Evolutionary conservation across 1,140 invertebrate genomes (phyloP), one percentile per base, ranked within the genome.

Genomic region (Diploscapter pachys): DNA sequence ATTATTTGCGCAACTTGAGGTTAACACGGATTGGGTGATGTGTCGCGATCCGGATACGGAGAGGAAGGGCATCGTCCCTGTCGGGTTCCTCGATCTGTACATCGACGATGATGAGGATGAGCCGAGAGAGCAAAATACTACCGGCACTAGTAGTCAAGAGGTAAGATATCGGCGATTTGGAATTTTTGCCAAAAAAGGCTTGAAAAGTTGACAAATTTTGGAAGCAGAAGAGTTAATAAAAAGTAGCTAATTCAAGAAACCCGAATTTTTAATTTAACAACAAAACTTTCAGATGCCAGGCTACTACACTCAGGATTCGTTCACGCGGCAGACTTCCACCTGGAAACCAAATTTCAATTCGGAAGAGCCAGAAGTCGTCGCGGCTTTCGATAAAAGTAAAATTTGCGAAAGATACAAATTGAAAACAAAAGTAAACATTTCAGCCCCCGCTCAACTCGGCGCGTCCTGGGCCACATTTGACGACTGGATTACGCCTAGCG

Each of bases 1-100:
- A 9, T 65, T n/a, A 65, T 13, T 13, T 65, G 48, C 9, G 9
- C 63, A 48, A 11, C 50, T 11, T 11, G 9, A 65, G 63, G 48
- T 9, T n/a, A 65, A 11, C 63, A 59, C 57, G n/a, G 80, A 82
- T 63, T 83, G 82, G 82, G 77, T 76, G 9, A 80, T 70, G 63
- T 83, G 82, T 75, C 69, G 68, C 59, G 77, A 83, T 73, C 79
- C 83, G 11, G 71, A 68, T 13, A 83, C 62, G 62, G 81, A 76
- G 9, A 63, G 71, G 5, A 59, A 56, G 9, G 82, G 82, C 59
- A 79, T 83, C 64, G 73, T 85, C 3, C 82, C 82, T 48, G 64
- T 78, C 50, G 57, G 54, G 54, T 83, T 83, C 71, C 66, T 83
- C 9, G 75, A 85, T 65, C 78, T 83, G 6, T 83, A 85, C 75